These are phyloP conservation scores for Brachionus rubens DNA, from an alignment of 1,140 invertebrate genomes.

Conservation along the genomic window DNA sequence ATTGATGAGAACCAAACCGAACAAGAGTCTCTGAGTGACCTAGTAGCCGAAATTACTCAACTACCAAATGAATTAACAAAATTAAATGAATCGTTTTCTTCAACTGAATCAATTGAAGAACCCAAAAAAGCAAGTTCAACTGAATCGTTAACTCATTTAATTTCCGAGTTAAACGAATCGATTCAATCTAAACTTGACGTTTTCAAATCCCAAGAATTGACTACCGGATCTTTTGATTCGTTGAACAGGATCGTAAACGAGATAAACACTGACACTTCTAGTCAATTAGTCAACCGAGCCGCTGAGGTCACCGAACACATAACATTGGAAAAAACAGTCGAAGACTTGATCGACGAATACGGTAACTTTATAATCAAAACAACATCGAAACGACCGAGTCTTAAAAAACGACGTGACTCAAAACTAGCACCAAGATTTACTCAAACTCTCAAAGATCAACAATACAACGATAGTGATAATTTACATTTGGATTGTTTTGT, in stretches of 20 bases:
- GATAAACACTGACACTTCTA: too few species aligned
- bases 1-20: background rate
- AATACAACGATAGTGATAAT: constrained; percentile 3
- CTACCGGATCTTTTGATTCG: background rate
- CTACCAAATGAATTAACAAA: background rate
- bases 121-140: background rate
- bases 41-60: background rate
- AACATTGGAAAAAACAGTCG: constrained; percentile 8
- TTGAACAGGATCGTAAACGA: background rate
- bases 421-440: constrained; percentile 22
- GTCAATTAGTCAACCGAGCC: background rate
- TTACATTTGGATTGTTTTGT: constrained; percentile 44
- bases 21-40: background rate
- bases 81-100: background rate
- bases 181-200: background rate
- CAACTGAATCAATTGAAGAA: background rate
- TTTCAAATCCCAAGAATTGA: background rate
- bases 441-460: constrained; percentile 10
- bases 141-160: background rate
- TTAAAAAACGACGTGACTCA: constrained; percentile 15
- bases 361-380: constrained; percentile 11
- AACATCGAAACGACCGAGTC: constrained; percentile 2
- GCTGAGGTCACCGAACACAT: background rate
- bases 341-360: constrained; percentile 31
- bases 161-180: constrained; percentile 4